Percentiles rank a stretch among this genome's conserved stretches.
Evolutionary conservation across 2,888 invertebrate species (phyloP).

Genomic region (Parnassius mnemosyne): DNA sequence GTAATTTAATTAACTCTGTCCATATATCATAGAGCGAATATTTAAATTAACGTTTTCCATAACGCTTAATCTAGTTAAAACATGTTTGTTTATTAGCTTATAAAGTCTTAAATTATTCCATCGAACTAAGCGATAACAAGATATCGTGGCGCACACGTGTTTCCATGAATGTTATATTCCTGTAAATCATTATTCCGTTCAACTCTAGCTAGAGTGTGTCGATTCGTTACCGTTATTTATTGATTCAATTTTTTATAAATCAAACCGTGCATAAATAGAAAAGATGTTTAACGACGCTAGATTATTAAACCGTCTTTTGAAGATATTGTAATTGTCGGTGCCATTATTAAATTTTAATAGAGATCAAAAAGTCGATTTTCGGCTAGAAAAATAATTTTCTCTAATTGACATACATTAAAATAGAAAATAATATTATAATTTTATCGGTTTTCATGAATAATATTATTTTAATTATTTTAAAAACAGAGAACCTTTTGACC

Average conservation of each 20-base stretch:
- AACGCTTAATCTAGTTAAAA: constrained; percentile 14
- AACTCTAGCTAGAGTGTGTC: constrained; percentile 4
- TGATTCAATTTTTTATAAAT: constrained; percentile 12
- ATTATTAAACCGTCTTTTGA: too few species aligned
- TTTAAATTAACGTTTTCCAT: constrained; percentile 7
- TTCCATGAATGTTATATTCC: constrained; percentile 19
- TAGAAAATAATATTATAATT: too few species aligned
- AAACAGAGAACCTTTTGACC: too few species aligned
- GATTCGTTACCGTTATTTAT: constrained; percentile 27
- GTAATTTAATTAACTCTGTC: too few species aligned
- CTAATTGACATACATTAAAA: too few species aligned
- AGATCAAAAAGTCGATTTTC: too few species aligned
- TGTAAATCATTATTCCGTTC: constrained; percentile 17
- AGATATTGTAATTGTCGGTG: too few species aligned
- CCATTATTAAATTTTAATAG: too few species aligned
- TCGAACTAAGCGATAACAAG: constrained; percentile 17
- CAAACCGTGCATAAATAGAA: neutral
- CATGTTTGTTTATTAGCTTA: constrained; percentile 20
- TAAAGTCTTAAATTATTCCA: constrained; percentile 20
- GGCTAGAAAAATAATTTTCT: too few species aligned
- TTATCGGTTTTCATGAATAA: too few species aligned
- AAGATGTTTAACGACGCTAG: too few species aligned
- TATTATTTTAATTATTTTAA: too few species aligned
- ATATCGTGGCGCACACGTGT: constrained; percentile 19
- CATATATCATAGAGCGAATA: constrained; percentile 13